Percentiles rank a stretch among this genome's conserved stretches.
phyloP scores from a whole-genome alignment of 2,888 invertebrate species.

The Rhopalosiphum nymphaeae region DNA sequence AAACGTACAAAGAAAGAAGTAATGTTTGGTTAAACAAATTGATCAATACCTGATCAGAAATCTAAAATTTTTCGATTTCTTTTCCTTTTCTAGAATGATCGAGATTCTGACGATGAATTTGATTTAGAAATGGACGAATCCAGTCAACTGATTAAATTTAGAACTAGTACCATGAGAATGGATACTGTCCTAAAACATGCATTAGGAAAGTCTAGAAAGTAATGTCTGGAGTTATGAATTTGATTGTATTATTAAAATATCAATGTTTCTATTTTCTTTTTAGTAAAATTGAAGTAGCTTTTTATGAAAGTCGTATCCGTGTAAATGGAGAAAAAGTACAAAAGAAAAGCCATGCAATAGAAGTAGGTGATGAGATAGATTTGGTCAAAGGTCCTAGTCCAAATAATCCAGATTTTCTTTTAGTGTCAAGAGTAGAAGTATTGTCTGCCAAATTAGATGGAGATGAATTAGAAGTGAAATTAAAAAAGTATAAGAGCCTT shows the following conservation, averaged over 20 bases:
- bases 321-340: slow-evolving; percentile 82
- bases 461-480: slow-evolving; percentile 73
- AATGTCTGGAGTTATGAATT: slow-evolving; percentile 68
- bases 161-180: slow-evolving; percentile 78
- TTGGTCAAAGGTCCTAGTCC: slow-evolving; percentile 78
- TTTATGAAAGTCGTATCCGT: slow-evolving; percentile 85
- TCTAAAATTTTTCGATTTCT: background rate
- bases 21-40: background rate
- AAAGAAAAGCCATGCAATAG: slow-evolving; percentile 81
- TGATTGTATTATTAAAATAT: slow-evolving; percentile 32
- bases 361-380: slow-evolving; percentile 83
- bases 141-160: slow-evolving; percentile 77
- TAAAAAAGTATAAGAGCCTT: slow-evolving; percentile 79
- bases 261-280: slow-evolving; percentile 68
- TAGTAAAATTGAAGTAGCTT: slow-evolving; percentile 84
- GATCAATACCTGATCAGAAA: background rate
- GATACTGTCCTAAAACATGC: slow-evolving; percentile 81
- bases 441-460: slow-evolving; percentile 75
- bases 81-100: slow-evolving; percentile 1
- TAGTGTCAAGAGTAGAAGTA: slow-evolving; percentile 80
- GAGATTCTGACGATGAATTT: slow-evolving; percentile 73
- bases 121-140: slow-evolving; percentile 74
- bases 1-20: slow-evolving; percentile 57
- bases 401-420: slow-evolving; percentile 78
- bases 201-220: slow-evolving; percentile 81